Conservation (phyloP, 2,797 vertebrate species). For the Crenichthys baileyi region DNA sequence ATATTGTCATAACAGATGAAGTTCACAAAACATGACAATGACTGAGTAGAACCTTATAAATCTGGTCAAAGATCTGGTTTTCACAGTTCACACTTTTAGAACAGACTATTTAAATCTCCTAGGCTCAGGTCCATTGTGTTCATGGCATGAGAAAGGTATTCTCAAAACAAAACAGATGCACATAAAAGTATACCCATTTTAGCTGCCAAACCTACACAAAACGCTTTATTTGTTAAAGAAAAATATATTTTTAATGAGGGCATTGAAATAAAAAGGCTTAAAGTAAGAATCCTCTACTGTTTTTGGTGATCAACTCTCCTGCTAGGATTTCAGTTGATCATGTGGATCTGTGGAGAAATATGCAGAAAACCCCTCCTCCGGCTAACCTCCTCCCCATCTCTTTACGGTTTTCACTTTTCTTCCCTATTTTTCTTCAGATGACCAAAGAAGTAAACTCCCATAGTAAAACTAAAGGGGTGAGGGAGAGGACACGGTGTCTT, state of each 20-base stretch:
- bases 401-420: conserved; percentile 47
- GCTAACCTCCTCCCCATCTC: conserved; percentile 16
- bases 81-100: background rate
- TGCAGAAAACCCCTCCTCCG: background rate
- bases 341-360: conserved; percentile 33
- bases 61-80: background rate
- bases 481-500: conserved; percentile 92
- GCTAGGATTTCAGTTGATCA: conserved; percentile 16
- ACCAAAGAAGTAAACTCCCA: conserved; percentile 50
- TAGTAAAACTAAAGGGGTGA: conserved; percentile 87
- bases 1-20: background rate
- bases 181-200: background rate
- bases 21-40: background rate
- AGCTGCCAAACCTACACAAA: background rate
- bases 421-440: conserved; percentile 60
- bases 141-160: background rate
- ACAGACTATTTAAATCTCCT: background rate
- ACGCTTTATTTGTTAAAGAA: background rate
- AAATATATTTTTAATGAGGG: background rate
- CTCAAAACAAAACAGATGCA: background rate
- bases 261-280: background rate
- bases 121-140: background rate
- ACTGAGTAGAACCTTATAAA: background rate
- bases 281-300: background rate
- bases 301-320: conserved; percentile 3